phyloP scores from a whole-genome alignment of 2,797 vertebrate species.

The Chelon labrosus region DNA sequence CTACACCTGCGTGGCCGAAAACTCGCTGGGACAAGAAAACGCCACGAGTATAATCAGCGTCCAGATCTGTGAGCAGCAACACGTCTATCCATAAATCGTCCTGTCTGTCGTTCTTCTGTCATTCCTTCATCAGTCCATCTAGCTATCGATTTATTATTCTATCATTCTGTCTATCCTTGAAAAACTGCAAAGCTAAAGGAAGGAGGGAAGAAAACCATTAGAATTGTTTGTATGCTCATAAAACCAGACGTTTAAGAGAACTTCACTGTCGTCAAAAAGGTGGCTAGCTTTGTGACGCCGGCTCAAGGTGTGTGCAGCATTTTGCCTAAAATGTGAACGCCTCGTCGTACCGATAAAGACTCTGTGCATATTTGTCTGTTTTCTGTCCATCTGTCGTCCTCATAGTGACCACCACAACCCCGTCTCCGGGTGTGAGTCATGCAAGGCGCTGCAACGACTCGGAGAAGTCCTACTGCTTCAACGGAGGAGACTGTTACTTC shows the following conservation, averaged over 20 bases:
- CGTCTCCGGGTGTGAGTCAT: slow-evolving; percentile 92
- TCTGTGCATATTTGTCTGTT: slow-evolving; percentile 9
- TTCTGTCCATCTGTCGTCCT: slow-evolving; percentile 34
- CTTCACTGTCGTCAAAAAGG: too few relatives aligned
- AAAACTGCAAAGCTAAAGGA: too few relatives aligned
- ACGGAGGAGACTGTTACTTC: slow-evolving; percentile 98
- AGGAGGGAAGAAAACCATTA: too few relatives aligned
- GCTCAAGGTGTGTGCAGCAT: too few relatives aligned
- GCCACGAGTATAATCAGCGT: slow-evolving; percentile 92
- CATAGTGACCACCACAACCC: slow-evolving; percentile 88
- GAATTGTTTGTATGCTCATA: too few relatives aligned
- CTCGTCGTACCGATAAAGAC: background rate
- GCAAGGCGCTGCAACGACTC: slow-evolving; percentile 96
- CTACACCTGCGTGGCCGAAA: slow-evolving; percentile 96
- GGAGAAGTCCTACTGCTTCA: slow-evolving; percentile 95
- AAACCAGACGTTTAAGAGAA: too few relatives aligned
- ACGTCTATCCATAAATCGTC: slow-evolving; percentile 11
- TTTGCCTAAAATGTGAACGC: background rate
- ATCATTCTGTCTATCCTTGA: slow-evolving; percentile 1
- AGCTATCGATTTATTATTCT: background rate
- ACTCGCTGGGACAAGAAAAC: slow-evolving; percentile 93
- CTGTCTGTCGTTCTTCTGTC: slow-evolving; percentile 1
- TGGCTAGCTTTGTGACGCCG: too few relatives aligned
- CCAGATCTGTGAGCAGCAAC: slow-evolving; percentile 91
- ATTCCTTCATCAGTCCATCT: too few relatives aligned